phyloP scores from a whole-genome alignment of 2,888 invertebrate genomes.

The Dioctria rufipes region DNA sequence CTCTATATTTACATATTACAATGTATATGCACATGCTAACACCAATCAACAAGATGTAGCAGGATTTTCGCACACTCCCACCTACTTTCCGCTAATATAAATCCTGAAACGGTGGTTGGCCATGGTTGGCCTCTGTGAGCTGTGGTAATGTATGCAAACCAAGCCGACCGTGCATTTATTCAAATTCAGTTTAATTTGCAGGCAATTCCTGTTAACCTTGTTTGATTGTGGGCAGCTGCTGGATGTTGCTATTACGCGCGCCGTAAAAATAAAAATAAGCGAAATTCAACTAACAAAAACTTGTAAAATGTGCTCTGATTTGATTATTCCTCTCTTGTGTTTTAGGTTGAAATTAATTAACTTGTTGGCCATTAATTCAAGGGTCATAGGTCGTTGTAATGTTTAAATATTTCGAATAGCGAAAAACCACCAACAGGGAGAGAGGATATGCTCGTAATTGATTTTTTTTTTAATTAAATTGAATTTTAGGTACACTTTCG shows the following conservation, averaged over 20 bases:
- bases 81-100: neutral
- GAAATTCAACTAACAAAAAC: conserved; percentile 10
- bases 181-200: conserved; percentile 40
- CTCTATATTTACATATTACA: no score
- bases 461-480: no score
- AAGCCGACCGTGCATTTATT: conserved; percentile 24
- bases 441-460: no score
- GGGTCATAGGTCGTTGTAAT: no score
- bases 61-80: neutral
- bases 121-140: no score
- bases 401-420: no score
- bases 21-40: no score
- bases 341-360: conserved; percentile 28
- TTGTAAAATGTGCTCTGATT: conserved; percentile 19
- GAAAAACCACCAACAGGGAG: no score
- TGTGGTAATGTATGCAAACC: neutral
- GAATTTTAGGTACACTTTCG: no score
- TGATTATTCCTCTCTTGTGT: conserved; percentile 18
- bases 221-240: conserved; percentile 4
- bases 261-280: conserved; percentile 27
- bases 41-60: no score
- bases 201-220: conserved; percentile 39
- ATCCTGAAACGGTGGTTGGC: no score
- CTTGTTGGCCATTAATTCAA: conserved; percentile 31
- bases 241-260: neutral